Conservation (phyloP, 2,888 invertebrate genomes). For the Brenthis ino region DNA sequence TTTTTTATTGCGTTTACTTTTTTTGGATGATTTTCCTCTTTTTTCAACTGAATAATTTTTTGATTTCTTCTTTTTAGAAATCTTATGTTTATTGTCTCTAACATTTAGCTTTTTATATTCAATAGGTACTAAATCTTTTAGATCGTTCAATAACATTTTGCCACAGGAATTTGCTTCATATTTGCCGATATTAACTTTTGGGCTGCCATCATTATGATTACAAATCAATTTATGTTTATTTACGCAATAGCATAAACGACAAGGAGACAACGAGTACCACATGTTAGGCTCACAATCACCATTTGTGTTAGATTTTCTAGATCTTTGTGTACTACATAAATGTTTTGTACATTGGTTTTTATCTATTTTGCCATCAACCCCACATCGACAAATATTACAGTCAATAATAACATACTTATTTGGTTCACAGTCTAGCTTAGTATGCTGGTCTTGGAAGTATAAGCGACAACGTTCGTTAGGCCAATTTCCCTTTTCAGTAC, state of each 20-base stretch:
- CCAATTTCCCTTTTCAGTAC: conserved; percentile 57
- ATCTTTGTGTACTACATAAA: conserved; percentile 44
- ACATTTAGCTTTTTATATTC: conserved; percentile 10
- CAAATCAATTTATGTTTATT: conserved; percentile 61
- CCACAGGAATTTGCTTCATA: conserved; percentile 59
- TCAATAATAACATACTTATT: conserved; percentile 52
- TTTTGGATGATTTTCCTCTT: not conserved
- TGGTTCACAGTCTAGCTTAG: conserved; percentile 50
- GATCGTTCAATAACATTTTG: conserved; percentile 36
- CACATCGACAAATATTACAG: conserved; percentile 66
- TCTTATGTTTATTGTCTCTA: not conserved
- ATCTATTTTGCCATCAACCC: conserved; percentile 50
- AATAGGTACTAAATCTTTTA: conserved; percentile 31
- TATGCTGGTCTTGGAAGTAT: conserved; percentile 22
- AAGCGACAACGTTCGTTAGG: conserved; percentile 51
- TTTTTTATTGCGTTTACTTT: not conserved
- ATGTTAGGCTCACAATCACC: conserved; percentile 54
- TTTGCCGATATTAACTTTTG: conserved; percentile 49
- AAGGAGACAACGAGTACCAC: conserved; percentile 66
- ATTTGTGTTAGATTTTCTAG: conserved; percentile 40
- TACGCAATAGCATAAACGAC: conserved; percentile 65
- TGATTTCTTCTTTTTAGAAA: conserved; percentile 38
- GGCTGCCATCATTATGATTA: conserved; percentile 48
- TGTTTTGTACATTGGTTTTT: conserved; percentile 59
- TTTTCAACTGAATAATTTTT: conserved; percentile 18